These are phyloP conservation scores for Empidonax alnorum DNA, from an alignment of 2,113 vertebrate species.

Conservation along the genomic window DNA sequence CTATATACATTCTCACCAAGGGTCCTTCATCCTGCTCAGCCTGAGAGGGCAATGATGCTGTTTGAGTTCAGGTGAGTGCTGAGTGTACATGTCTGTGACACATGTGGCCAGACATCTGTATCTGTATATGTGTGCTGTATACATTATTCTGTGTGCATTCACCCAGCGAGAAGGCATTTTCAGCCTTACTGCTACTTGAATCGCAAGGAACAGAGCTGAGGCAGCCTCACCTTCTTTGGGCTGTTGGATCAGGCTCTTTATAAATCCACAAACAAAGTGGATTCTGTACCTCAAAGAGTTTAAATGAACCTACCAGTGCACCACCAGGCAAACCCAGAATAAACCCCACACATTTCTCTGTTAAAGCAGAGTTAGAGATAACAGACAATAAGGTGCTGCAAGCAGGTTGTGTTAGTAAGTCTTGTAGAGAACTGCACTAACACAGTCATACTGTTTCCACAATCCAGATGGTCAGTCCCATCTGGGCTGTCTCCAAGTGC, in stretches of 20 bases:
- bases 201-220: too few relatives aligned
- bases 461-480: neutral
- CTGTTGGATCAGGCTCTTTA: neutral
- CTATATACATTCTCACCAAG: neutral
- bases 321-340: neutral
- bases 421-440: neutral
- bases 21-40: neutral
- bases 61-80: neutral
- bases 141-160: neutral
- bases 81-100: neutral
- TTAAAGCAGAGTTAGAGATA: neutral
- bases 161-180: neutral
- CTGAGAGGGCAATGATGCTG: neutral
- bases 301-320: neutral
- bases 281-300: neutral
- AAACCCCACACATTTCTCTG: neutral
- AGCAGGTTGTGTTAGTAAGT: neutral
- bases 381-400: too few relatives aligned
- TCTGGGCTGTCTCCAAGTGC: neutral
- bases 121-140: rapidly evolving
- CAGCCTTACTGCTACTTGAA: neutral
- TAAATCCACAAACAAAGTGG: neutral
- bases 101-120: rapidly evolving
- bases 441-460: neutral
- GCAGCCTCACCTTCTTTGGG: neutral